These are phyloP conservation scores for Ibidorhyncha struthersii DNA, from an alignment of 2,113 vertebrate genomes.

Conservation along the genomic window DNA sequence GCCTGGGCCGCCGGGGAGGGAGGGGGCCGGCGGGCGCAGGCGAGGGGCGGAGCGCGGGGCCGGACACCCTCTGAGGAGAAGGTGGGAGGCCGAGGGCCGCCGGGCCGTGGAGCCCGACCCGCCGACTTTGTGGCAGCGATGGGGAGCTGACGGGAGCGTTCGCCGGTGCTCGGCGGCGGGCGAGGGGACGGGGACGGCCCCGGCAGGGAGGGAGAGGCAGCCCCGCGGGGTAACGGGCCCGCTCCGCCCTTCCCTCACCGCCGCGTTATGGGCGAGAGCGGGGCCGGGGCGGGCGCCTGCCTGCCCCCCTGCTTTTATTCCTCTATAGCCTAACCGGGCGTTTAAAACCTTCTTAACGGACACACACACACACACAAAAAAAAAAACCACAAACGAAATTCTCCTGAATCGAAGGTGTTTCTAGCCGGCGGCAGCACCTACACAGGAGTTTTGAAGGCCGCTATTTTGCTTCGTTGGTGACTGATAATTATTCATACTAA, in stretches of 20 bases:
- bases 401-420: not conserved
- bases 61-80: not conserved
- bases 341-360: not conserved
- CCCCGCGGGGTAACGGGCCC: not conserved
- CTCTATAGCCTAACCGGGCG: accelerated
- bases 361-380: too few species aligned
- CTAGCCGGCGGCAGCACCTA: not conserved
- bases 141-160: not conserved
- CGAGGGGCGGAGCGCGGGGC: not conserved
- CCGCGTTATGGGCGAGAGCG: too few species aligned
- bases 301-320: not conserved
- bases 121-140: accelerated
- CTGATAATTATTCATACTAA: not conserved
- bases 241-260: accelerated
- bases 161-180: not conserved
- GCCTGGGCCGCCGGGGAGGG: too few species aligned
- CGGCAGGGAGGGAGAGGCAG: not conserved
- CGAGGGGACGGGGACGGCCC: not conserved
- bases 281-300: not conserved
- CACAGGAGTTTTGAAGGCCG: accelerated
- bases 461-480: not conserved
- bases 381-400: not conserved
- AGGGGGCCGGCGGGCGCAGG: not conserved
- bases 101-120: too few species aligned
- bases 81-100: too few species aligned